Conservation (phyloP, 1,140 invertebrate species). For the Sitodiplosis mosellana region DNA sequence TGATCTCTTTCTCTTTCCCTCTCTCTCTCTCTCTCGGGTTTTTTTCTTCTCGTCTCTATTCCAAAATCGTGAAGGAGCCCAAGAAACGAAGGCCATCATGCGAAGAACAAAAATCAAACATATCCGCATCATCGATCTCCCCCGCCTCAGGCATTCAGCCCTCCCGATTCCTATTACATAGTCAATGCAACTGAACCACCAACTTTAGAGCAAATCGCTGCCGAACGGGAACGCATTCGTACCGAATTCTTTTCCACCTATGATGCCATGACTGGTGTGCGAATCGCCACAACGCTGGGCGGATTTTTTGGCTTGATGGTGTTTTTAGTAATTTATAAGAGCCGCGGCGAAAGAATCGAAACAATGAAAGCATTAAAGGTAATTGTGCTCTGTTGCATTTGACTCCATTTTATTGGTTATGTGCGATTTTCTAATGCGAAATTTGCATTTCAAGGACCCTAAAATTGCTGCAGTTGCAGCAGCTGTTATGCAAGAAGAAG, state of each 20-base stretch:
- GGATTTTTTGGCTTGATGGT: slow-evolving; percentile 78
- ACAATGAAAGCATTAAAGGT: slow-evolving; percentile 32
- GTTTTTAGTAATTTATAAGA: slow-evolving; percentile 72
- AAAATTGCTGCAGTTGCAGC: slow-evolving; percentile 42
- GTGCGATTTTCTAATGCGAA: not conserved
- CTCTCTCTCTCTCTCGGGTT: too few species aligned
- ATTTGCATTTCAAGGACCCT: slow-evolving; percentile 26
- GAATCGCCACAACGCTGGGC: slow-evolving; percentile 72
- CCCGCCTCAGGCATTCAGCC: too few species aligned
- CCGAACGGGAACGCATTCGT: slow-evolving; percentile 37
- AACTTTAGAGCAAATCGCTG: not conserved
- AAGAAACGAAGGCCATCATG: not conserved
- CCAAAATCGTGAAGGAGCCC: not conserved
- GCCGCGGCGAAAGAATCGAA: slow-evolving; percentile 49
- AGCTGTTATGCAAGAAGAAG: slow-evolving; percentile 57
- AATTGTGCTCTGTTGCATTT: not conserved
- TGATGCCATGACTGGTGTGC: slow-evolving; percentile 75
- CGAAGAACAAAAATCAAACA: not conserved
- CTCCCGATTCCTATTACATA: too few species aligned
- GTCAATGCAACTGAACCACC: not conserved
- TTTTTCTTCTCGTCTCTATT: not conserved
- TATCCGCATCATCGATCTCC: too few species aligned
- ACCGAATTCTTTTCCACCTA: slow-evolving; percentile 75
- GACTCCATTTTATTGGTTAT: not conserved
- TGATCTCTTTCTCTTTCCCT: not conserved